Base-by-base conservation (phyloP, 2,113 vertebrate genomes). In the Gyps fulvus region DNA sequence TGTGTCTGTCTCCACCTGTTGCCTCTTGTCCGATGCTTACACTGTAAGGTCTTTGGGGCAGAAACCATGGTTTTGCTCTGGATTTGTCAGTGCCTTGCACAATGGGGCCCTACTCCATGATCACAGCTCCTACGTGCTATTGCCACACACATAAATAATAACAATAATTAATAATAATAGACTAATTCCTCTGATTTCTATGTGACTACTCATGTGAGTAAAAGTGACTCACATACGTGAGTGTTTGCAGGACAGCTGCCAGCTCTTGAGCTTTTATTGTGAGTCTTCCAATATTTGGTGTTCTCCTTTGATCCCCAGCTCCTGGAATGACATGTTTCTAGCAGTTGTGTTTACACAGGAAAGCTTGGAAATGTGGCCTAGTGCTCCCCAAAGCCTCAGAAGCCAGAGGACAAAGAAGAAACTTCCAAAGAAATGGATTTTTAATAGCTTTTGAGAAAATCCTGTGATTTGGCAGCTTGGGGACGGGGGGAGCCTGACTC, bases 81-180 rank as follows among this genome's bases (percentile, higher is more conserved):
- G 34, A 54, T 93, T 89, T 89, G 36, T 76, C 73, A 54, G 73
- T 55, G 73, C 43, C 74, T 95, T 96, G 87, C 91, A 87, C 89
- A 97, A 96, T 20, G 73, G 36, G 16, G 84, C 73, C 77, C 77
- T 72, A 79, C 77, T 95, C 70, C 82, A 6, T 31, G 89, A 94
- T 86, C 66, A 16, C 73, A 78, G 83, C 87, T 90, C 77, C 74
- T 89, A 32, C 58, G 22, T 85, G 78, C 87, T 96, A 93, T 97
- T 96, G 95, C 94, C 88, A 96, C 91, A 95, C 78, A 87, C 43
- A 43, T 62, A 97, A 97, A 95, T 96, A 97, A 94, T 96, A 95
- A 96, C 81, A 96, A 95, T 97, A 95, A 97, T 95, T 97, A 94
- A 89, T 96, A 94, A 93, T 97, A 97, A 97, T 94, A 52, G 87